phyloP scores from a whole-genome alignment of 2,113 vertebrate genomes.

The Triplophysa siluroides region DNA sequence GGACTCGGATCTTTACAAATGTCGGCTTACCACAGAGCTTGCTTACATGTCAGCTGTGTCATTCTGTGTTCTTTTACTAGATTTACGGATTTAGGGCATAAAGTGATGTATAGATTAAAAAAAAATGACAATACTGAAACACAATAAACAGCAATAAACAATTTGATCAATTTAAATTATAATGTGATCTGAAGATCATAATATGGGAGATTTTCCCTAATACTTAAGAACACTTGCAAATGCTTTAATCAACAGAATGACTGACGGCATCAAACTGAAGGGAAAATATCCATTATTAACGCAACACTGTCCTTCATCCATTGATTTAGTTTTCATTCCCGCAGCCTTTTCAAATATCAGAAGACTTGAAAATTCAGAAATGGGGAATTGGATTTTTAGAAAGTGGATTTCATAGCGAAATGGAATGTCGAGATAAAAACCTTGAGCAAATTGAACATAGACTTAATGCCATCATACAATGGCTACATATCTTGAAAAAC shows the following conservation, averaged over 20 bases:
- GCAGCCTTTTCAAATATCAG: conserved; percentile 10
- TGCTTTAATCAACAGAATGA: background rate
- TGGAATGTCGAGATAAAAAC: conserved; percentile 2
- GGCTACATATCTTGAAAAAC: conserved; percentile 7
- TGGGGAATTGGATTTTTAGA: background rate
- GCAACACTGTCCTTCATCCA: background rate
- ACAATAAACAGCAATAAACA: no score
- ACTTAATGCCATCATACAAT: conserved; percentile 10
- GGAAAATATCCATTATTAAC: background rate
- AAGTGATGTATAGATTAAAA: background rate
- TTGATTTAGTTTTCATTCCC: conserved; percentile 23
- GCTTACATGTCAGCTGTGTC: background rate
- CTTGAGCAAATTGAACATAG: conserved; percentile 14
- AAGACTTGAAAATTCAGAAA: conserved; percentile 9
- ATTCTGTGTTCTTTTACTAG: background rate
- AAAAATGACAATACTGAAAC: no score
- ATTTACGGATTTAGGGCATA: no score
- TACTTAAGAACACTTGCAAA: background rate
- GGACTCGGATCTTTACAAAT: background rate
- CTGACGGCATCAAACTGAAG: background rate
- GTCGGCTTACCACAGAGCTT: background rate
- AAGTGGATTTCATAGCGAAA: background rate
- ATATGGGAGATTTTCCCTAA: background rate
- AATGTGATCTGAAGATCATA: background rate
- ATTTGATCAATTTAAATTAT: background rate